These are phyloP conservation scores for Notodonta ziczac DNA, from an alignment of 2,888 invertebrate genomes.

Conservation along the genomic window DNA sequence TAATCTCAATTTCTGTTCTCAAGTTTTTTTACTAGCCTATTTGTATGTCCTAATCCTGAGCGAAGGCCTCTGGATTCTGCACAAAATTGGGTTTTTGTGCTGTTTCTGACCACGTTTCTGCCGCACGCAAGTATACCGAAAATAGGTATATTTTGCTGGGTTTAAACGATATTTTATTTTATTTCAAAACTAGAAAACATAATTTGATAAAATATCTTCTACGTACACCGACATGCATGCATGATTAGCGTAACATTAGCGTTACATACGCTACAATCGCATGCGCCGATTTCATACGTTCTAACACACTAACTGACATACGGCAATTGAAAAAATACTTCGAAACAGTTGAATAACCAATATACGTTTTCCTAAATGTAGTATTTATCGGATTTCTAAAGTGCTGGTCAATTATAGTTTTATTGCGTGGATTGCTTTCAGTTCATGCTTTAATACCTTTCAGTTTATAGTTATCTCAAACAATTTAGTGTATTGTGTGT, in stretches of 20 bases:
- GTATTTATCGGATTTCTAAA: slow-evolving; percentile 2
- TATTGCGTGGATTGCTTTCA: slow-evolving; percentile 2
- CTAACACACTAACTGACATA: slow-evolving; percentile 2
- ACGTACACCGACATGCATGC: background rate
- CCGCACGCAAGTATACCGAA: too few species aligned
- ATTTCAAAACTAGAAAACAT: background rate
- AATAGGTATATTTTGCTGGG: too few species aligned
- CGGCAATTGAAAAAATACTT: background rate
- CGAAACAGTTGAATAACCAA: background rate
- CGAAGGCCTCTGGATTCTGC: too few species aligned
- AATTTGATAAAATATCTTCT: background rate
- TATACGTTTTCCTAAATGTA: background rate
- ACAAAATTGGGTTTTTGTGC: too few species aligned
- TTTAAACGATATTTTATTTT: too few species aligned
- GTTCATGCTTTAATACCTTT: background rate
- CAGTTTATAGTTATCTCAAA: background rate
- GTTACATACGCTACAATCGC: slow-evolving; percentile 5
- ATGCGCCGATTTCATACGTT: slow-evolving; percentile 4
- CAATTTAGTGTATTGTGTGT: background rate
- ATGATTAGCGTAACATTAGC: slow-evolving; percentile 1
- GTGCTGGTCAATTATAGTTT: background rate
- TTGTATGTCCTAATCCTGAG: too few species aligned
- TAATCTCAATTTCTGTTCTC: too few species aligned
- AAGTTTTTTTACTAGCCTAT: too few species aligned
- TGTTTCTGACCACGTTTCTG: too few species aligned